Evolutionary conservation across 1,140 invertebrate species (phyloP).

Genomic region (Dermatophagoides farinae): DNA sequence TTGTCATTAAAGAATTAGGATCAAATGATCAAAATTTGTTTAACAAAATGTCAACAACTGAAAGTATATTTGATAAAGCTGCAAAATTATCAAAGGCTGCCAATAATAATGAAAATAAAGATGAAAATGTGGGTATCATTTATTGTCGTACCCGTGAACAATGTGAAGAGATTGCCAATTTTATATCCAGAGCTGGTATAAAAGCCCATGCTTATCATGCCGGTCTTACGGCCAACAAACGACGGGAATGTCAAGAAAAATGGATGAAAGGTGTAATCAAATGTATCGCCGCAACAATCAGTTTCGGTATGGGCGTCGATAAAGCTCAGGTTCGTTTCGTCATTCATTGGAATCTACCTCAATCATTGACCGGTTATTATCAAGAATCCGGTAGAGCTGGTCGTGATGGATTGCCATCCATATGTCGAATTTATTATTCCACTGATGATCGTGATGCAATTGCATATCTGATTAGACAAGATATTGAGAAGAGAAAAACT

Average conservation of each 20-base stretch:
- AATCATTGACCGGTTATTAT: conserved; percentile 42
- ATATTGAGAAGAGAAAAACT: conserved; percentile 34
- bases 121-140: conserved; percentile 33
- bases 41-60: conserved; percentile 32
- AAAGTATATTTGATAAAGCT: conserved; percentile 26
- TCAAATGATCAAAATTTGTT: background rate
- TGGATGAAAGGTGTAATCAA: conserved; percentile 43
- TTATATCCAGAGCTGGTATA: conserved; percentile 33
- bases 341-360: conserved; percentile 75
- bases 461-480: conserved; percentile 51
- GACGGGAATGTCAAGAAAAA: conserved; percentile 36
- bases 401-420: conserved; percentile 36
- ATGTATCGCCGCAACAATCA: conserved; percentile 40
- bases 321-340: conserved; percentile 55
- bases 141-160: conserved; percentile 44
- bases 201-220: conserved; percentile 41
- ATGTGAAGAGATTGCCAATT: conserved; percentile 38
- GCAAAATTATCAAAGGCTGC: background rate
- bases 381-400: conserved; percentile 43
- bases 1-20: conserved; percentile 29
- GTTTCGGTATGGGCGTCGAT: conserved; percentile 55
- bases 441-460: conserved; percentile 50
- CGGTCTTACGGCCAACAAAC: conserved; percentile 31
- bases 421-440: conserved; percentile 48
- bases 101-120: background rate